Evolutionary conservation across 2,888 invertebrate species (phyloP).

Genomic region (Panopea generosa): DNA sequence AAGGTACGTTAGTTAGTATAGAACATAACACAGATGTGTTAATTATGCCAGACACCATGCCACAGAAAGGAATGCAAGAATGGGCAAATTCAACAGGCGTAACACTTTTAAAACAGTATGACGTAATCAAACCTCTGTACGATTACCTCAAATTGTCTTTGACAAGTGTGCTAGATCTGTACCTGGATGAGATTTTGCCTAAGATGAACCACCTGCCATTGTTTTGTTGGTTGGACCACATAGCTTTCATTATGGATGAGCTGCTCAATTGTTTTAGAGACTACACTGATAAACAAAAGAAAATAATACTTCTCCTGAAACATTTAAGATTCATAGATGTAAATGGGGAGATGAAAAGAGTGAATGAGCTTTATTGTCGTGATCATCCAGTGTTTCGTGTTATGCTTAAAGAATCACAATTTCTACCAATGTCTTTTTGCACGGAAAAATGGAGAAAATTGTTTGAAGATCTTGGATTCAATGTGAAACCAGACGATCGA

Average conservation of each 20-base stretch:
- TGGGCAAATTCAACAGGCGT: not conserved
- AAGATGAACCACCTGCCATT: too few species aligned
- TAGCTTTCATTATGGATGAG: too few species aligned
- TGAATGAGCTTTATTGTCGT: not conserved
- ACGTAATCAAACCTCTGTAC: too few species aligned
- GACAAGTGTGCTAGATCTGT: too few species aligned
- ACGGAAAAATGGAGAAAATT: slow-evolving; percentile 30
- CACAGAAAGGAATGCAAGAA: not conserved
- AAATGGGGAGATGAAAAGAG: not conserved
- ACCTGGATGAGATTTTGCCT: too few species aligned
- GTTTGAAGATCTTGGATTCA: slow-evolving; percentile 33
- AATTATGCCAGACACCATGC: not conserved
- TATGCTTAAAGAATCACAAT: too few species aligned
- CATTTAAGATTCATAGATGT: not conserved
- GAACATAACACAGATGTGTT: not conserved
- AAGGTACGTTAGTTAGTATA: not conserved
- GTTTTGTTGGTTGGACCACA: too few species aligned
- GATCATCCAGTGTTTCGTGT: too few species aligned
- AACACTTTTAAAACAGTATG: not conserved
- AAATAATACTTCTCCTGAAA: not conserved
- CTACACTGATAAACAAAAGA: too few species aligned
- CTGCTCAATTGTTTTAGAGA: too few species aligned
- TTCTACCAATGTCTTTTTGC: slow-evolving; percentile 37
- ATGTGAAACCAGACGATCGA: slow-evolving; percentile 11
- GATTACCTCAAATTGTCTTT: too few species aligned